Conservation (phyloP, 2,888 invertebrate species). For the Chaitophorus viminalis region DNA sequence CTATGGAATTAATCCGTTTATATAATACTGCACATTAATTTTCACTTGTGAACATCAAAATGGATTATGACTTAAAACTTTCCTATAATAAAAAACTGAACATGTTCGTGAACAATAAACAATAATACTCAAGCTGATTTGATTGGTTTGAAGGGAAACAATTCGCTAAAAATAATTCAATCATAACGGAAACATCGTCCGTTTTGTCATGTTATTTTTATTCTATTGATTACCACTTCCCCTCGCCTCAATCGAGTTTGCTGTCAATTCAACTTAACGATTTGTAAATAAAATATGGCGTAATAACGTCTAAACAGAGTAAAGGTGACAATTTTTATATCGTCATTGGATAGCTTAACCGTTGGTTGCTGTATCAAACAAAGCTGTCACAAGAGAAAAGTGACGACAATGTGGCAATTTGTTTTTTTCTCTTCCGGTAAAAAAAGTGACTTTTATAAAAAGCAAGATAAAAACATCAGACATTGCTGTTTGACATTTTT, state of each 20-base stretch:
- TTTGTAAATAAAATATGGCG: constrained; percentile 28
- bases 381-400: constrained; percentile 24
- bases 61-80: background rate
- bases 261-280: constrained; percentile 31
- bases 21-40: background rate
- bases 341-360: background rate
- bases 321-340: constrained; percentile 31
- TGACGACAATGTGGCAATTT: background rate
- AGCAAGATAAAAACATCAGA: background rate
- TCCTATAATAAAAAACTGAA: background rate
- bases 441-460: background rate
- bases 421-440: background rate
- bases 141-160: background rate
- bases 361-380: background rate
- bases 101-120: background rate
- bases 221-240: background rate
- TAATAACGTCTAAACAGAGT: constrained; percentile 16
- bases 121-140: background rate
- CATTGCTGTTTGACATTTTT: background rate
- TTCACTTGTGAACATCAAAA: background rate
- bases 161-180: background rate
- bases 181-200: background rate
- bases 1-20: background rate
- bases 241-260: background rate
- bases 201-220: background rate